phyloP scores from a whole-genome alignment of 2,888 invertebrate genomes.

The Dolichopus griseipennis region DNA sequence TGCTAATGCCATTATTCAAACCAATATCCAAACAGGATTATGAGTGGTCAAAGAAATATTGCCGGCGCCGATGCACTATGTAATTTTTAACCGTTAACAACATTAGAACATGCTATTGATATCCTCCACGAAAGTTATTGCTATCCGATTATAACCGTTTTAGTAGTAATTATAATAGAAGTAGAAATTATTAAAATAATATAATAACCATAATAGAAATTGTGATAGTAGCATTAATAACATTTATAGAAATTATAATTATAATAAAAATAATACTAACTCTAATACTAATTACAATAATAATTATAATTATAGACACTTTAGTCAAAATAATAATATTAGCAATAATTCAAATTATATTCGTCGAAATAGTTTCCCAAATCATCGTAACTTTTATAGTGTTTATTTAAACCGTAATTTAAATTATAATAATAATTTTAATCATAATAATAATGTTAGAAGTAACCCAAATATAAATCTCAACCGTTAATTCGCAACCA shows the following conservation, averaged over 20 bases:
- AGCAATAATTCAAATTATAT: not conserved
- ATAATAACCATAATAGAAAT: no score
- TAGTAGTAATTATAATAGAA: not conserved
- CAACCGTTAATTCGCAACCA: not conserved
- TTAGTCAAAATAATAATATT: not conserved
- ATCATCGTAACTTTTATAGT: not conserved
- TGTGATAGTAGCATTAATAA: no score
- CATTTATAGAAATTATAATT: no score
- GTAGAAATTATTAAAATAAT: not conserved
- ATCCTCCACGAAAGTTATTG: slow-evolving; percentile 11
- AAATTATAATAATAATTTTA: not conserved
- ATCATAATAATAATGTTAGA: not conserved
- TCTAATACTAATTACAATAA: no score
- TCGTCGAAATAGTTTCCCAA: not conserved
- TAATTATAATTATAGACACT: not conserved
- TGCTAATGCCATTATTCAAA: no score
- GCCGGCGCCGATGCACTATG: no score
- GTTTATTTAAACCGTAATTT: not conserved
- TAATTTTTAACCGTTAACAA: no score
- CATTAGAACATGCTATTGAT: no score
- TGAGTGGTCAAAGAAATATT: no score
- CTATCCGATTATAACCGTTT: slow-evolving; percentile 12
- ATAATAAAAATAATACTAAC: no score
- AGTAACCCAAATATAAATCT: not conserved
- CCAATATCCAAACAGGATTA: no score